Conservation (phyloP, 2,113 vertebrate species). For the Atherinomorus stipes region DNA sequence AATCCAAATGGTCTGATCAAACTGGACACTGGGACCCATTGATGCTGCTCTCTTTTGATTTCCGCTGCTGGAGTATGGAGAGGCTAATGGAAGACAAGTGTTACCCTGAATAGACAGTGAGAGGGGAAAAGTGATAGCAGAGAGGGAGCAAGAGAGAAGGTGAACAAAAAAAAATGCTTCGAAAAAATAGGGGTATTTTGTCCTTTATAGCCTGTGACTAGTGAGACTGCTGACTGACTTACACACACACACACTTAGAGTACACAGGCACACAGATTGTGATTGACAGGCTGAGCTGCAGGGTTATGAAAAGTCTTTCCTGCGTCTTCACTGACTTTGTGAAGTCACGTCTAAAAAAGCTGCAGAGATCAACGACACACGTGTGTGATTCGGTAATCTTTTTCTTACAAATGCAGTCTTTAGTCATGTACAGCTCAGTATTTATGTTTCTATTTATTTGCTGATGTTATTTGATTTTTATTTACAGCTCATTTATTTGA, state of each 20-base stretch:
- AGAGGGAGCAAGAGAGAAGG: neutral
- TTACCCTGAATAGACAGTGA: slow-evolving; percentile 2
- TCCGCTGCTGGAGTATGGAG: slow-evolving; percentile 1
- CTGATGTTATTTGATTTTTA: no score
- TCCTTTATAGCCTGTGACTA: neutral
- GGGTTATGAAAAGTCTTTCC: neutral
- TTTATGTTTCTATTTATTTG: neutral
- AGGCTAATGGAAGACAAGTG: slow-evolving; percentile 54
- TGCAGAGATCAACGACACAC: neutral
- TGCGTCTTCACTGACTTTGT: slow-evolving; percentile 1
- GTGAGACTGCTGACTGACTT: neutral
- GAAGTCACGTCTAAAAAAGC: neutral
- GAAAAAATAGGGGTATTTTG: no score
- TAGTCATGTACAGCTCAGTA: neutral
- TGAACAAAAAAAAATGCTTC: neutral
- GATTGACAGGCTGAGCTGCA: slow-evolving; percentile 2
- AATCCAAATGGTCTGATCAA: slow-evolving; percentile 13
- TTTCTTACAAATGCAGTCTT: neutral
- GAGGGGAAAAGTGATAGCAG: neutral
- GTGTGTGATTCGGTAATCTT: neutral
- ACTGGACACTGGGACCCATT: neutral
- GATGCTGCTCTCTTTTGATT: slow-evolving; percentile 18
- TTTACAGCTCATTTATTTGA: no score
- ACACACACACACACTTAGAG: neutral
- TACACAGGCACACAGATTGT: neutral